Percentiles rank a stretch among this genome's conserved stretches.
phyloP scores from a whole-genome alignment of 2,797 vertebrate species.

The Epinephelus malabaricus region DNA sequence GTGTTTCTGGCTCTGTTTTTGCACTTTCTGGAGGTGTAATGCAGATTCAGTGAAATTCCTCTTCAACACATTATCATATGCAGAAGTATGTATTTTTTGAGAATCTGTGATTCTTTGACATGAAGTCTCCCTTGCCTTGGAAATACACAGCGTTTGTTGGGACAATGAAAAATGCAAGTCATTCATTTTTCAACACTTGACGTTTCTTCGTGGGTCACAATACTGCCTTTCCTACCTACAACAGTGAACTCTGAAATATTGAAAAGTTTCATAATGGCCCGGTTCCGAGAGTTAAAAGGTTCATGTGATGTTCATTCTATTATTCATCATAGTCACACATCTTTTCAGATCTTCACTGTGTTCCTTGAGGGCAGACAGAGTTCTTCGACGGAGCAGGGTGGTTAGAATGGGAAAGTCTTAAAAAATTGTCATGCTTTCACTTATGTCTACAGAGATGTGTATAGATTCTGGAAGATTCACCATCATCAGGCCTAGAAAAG shows the following conservation, averaged over 20 bases:
- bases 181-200: not conserved
- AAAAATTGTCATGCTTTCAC: not conserved
- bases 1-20: not conserved
- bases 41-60: not conserved
- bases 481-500: not conserved
- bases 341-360: slow-evolving; percentile 15
- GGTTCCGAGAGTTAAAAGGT: slow-evolving; percentile 6
- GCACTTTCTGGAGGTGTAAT: not conserved
- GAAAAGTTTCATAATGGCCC: not conserved
- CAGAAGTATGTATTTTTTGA: not conserved
- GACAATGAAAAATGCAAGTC: slow-evolving; percentile 1
- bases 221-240: not conserved
- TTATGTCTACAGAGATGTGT: not conserved
- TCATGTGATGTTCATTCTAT: slow-evolving; percentile 10
- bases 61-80: not conserved
- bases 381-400: slow-evolving; percentile 2
- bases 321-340: slow-evolving; percentile 19
- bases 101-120: not conserved
- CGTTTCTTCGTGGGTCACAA: not conserved
- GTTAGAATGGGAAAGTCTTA: not conserved
- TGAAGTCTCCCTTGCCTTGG: not conserved
- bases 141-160: not conserved
- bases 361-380: not conserved
- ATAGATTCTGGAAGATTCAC: not conserved
- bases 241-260: slow-evolving; percentile 3